Evolutionary conservation across 2,888 invertebrate genomes (phyloP).

Genomic region (Nemurella pictetii): DNA sequence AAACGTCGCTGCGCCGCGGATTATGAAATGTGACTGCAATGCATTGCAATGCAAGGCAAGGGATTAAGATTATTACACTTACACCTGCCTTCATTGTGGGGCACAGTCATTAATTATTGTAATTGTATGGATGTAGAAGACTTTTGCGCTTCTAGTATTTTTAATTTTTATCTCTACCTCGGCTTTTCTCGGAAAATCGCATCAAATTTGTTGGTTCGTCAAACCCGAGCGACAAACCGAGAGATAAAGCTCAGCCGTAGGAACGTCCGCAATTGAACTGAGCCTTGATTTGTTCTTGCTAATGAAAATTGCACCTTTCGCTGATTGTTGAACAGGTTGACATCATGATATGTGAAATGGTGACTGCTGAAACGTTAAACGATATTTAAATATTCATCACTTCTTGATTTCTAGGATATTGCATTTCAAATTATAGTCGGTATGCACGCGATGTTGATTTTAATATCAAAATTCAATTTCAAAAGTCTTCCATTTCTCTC

Average conservation of each 20-base stretch:
- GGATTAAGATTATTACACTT: not conserved
- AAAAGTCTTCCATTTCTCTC: conserved; percentile 39
- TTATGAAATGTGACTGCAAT: not conserved
- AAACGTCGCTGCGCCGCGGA: not conserved
- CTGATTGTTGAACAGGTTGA: not conserved
- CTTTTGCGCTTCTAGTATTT: not conserved
- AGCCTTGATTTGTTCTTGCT: too few relatives aligned
- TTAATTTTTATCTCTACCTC: not conserved
- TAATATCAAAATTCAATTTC: conserved; percentile 43
- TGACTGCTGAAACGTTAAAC: not conserved
- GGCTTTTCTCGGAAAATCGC: not conserved
- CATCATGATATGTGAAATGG: not conserved
- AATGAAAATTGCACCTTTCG: not conserved
- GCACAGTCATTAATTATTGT: not conserved
- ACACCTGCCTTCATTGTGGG: not conserved
- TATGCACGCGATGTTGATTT: conserved; percentile 40
- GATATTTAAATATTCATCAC: conserved; percentile 2
- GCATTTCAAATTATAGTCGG: conserved; percentile 15
- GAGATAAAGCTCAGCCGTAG: too few relatives aligned
- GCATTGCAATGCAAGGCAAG: not conserved
- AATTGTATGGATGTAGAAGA: not conserved
- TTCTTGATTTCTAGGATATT: not conserved
- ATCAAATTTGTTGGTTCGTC: not conserved
- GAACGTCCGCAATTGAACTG: too few relatives aligned
- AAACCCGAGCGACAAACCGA: too few relatives aligned